Evolutionary conservation across 2,797 vertebrate genomes (phyloP).

Genomic region (Pseudochirops cupreus): DNA sequence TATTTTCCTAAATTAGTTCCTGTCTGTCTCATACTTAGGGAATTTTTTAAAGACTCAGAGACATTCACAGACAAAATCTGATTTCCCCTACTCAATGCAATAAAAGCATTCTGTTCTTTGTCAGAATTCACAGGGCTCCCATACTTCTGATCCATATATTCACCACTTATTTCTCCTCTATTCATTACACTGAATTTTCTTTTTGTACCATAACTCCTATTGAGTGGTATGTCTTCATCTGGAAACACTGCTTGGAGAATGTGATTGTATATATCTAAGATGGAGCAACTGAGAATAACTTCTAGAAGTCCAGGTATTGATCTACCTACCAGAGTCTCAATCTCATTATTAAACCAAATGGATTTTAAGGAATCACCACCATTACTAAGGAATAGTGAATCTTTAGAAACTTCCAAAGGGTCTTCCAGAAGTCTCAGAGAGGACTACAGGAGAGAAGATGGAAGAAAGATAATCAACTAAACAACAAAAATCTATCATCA

Average conservation of each 20-base stretch:
- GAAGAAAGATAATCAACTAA: conserved; percentile 31
- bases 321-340: conserved; percentile 86
- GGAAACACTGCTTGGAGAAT: conserved; percentile 77
- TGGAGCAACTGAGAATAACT: conserved; percentile 89
- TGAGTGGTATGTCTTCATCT: conserved; percentile 66
- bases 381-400: conserved; percentile 90
- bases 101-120: conserved; percentile 63
- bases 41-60: conserved; percentile 36
- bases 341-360: conserved; percentile 87
- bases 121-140: conserved; percentile 4
- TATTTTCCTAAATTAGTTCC: conserved; percentile 35
- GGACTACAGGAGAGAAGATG: conserved; percentile 84
- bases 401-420: conserved; percentile 79
- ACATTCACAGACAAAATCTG: conserved; percentile 60
- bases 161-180: conserved; percentile 66
- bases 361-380: conserved; percentile 96
- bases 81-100: conserved; percentile 85
- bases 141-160: conserved; percentile 59
- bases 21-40: background rate
- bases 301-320: conserved; percentile 90
- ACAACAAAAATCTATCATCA: conserved; percentile 22
- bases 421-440: conserved; percentile 87
- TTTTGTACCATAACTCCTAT: conserved; percentile 68
- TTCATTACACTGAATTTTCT: conserved; percentile 74
- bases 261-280: conserved; percentile 89